These are phyloP conservation scores for Philereme transversata DNA, from an alignment of 2,888 invertebrate genomes.

Conservation along the genomic window DNA sequence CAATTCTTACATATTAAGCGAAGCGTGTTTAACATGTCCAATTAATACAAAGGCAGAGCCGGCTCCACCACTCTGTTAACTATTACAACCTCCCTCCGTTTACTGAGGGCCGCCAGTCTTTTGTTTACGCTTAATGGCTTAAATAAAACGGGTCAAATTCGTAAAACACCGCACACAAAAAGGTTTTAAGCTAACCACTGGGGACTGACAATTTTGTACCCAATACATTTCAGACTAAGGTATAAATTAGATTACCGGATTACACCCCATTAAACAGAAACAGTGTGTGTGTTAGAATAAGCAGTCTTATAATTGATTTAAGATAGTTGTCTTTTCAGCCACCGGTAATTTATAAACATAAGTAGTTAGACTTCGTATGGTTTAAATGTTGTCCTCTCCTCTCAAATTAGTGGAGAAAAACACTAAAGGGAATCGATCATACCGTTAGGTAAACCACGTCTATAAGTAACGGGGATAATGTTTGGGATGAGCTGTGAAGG, in stretches of 20 bases:
- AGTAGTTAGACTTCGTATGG: too few species aligned
- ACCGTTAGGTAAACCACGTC: too few species aligned
- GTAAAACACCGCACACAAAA: slow-evolving; percentile 67
- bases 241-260: slow-evolving; percentile 59
- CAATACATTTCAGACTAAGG: slow-evolving; percentile 59
- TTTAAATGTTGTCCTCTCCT: too few species aligned
- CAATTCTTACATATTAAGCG: slow-evolving; percentile 72
- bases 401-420: too few species aligned
- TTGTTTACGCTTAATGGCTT: slow-evolving; percentile 82
- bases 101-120: slow-evolving; percentile 73
- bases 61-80: slow-evolving; percentile 71
- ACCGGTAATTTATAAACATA: too few species aligned
- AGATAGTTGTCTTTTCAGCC: slow-evolving; percentile 63
- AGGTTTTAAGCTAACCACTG: slow-evolving; percentile 63
- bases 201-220: slow-evolving; percentile 55
- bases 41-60: slow-evolving; percentile 72
- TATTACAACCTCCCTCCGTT: slow-evolving; percentile 74
- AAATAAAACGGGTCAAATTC: slow-evolving; percentile 82
- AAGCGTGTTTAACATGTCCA: slow-evolving; percentile 77
- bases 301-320: slow-evolving; percentile 67
- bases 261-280: slow-evolving; percentile 59
- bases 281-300: slow-evolving; percentile 58
- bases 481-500: slow-evolving; percentile 56
- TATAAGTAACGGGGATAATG: slow-evolving; percentile 39
- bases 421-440: too few species aligned